Conservation (phyloP, 2,797 vertebrate genomes). For the Sebastes diaconus region DNA sequence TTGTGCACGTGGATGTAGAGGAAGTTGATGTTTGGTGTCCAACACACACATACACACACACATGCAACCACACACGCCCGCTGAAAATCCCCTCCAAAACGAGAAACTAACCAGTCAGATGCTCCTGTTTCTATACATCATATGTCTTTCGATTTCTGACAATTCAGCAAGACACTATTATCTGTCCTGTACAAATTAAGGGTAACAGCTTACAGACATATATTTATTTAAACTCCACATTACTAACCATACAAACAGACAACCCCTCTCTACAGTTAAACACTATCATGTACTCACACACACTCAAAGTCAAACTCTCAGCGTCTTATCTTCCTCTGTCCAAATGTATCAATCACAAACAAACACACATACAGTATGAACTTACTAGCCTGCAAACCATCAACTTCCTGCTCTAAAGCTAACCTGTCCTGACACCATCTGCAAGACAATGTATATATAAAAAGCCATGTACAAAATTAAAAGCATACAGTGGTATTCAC, state of each 20-base stretch:
- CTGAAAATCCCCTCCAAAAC: constrained; percentile 31
- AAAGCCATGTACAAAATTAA: neutral
- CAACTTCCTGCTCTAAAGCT: constrained; percentile 27
- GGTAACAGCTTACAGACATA: neutral
- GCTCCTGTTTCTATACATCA: neutral
- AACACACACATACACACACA: constrained; percentile 35
- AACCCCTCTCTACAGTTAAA: neutral
- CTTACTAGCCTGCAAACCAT: neutral
- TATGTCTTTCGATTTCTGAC: neutral
- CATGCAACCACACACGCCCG: neutral
- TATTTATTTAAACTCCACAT: neutral
- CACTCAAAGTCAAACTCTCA: neutral
- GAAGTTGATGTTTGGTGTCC: constrained; percentile 74
- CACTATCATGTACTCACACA: neutral
- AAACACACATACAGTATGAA: neutral
- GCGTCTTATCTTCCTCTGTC: constrained; percentile 10
- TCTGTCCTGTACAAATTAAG: no score
- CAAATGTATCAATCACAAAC: neutral
- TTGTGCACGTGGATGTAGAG: constrained; percentile 74
- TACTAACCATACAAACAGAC: neutral
- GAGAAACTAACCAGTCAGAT: neutral
- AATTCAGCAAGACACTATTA: neutral
- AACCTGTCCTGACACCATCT: neutral
- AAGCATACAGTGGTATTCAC: neutral
- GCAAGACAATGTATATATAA: neutral